Conservation (phyloP, 2,888 invertebrate species). For the Heliothis peltigera region DNA sequence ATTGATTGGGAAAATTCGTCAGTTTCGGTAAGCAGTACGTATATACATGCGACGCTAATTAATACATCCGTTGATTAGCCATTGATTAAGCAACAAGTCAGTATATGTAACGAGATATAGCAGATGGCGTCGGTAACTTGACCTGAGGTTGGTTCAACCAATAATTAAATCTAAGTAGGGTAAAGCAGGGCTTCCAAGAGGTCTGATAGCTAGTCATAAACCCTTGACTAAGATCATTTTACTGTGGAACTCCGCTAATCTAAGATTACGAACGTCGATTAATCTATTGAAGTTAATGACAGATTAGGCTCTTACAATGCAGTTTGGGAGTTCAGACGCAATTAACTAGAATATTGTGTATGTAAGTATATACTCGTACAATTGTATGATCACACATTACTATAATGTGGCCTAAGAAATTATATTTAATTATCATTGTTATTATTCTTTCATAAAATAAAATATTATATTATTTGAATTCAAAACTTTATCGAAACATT, state of each 20-base stretch:
- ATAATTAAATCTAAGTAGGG: constrained; percentile 55
- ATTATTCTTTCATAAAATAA: constrained; percentile 13
- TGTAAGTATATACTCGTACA: neutral
- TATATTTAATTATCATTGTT: no score
- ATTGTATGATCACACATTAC: constrained; percentile 17
- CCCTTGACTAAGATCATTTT: constrained; percentile 57
- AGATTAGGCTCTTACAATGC: constrained; percentile 31
- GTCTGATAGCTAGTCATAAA: constrained; percentile 50
- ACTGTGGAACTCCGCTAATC: constrained; percentile 46
- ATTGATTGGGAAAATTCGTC: no score
- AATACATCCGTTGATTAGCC: neutral
- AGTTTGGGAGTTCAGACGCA: constrained; percentile 14
- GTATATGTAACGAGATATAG: neutral
- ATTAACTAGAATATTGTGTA: constrained; percentile 16
- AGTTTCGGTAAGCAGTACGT: neutral
- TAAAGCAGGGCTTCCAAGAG: constrained; percentile 28
- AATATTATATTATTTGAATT: neutral
- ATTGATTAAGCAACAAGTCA: neutral
- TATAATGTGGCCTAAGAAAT: neutral
- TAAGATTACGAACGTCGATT: constrained; percentile 47
- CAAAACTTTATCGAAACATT: neutral
- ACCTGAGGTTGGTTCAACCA: constrained; percentile 35
- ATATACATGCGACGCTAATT: neutral
- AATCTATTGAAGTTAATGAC: constrained; percentile 35
- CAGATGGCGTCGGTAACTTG: constrained; percentile 27